Percentiles rank a stretch among this genome's conserved stretches.
phyloP scores from a whole-genome alignment of 2,113 vertebrate species.

The Phasianus colchicus region DNA sequence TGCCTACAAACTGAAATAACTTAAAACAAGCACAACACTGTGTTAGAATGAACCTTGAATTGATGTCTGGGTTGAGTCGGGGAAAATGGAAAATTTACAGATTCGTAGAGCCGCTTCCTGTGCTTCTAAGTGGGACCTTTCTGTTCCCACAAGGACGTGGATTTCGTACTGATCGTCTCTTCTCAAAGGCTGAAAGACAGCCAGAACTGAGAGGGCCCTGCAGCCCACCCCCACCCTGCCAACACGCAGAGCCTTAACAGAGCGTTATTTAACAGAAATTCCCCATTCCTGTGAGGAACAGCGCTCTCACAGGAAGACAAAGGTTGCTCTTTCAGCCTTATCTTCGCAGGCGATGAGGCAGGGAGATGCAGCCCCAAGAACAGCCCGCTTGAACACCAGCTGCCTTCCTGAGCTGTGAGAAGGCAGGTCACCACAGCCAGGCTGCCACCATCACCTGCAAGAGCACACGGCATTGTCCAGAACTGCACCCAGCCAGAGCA shows the following conservation, averaged over 20 bases:
- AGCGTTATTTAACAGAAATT: neutral
- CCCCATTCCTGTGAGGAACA: neutral
- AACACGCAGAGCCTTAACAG: neutral
- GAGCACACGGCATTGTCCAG: neutral
- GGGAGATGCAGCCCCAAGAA: neutral
- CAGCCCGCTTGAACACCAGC: neutral
- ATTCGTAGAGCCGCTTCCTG: neutral
- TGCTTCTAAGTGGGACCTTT: neutral
- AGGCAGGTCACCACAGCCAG: no score
- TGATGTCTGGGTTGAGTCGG: rapidly evolving
- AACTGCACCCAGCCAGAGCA: neutral
- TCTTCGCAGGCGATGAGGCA: neutral
- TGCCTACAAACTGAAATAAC: neutral
- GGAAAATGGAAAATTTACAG: neutral
- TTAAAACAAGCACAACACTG: rapidly evolving
- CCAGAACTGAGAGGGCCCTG: neutral
- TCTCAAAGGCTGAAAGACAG: neutral
- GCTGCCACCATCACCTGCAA: neutral
- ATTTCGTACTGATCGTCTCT: neutral
- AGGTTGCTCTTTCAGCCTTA: neutral
- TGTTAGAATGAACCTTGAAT: neutral
- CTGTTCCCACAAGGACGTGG: neutral
- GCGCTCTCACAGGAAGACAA: neutral
- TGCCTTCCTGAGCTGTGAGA: neutral
- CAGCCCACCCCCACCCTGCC: neutral